phyloP scores from a whole-genome alignment of 2,797 vertebrate species.

The Chromobotia macracanthus region DNA sequence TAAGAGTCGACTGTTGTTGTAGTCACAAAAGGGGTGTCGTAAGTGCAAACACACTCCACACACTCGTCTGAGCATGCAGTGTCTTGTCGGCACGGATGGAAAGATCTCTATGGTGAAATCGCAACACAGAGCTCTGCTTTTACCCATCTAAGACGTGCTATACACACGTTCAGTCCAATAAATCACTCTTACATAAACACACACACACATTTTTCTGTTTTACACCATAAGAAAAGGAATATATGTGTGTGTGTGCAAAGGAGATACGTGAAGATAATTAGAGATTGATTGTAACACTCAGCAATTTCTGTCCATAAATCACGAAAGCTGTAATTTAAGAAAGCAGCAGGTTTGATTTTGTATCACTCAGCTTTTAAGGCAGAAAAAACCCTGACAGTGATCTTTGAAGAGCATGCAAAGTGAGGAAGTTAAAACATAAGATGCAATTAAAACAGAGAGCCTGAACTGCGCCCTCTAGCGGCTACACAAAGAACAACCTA shows the following conservation, averaged over 20 bases:
- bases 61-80: too few relatives aligned
- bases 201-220: background rate
- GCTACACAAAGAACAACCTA: background rate
- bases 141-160: too few relatives aligned
- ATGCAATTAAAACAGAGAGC: background rate
- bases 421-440: background rate
- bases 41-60: too few relatives aligned
- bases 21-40: too few relatives aligned
- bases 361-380: background rate
- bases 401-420: background rate
- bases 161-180: conserved; percentile 2
- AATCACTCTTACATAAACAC: conserved; percentile 46
- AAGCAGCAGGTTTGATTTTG: conserved; percentile 1
- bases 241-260: too few relatives aligned
- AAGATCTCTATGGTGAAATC: background rate
- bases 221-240: background rate
- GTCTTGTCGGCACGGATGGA: too few relatives aligned
- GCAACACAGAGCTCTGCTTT: background rate
- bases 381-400: background rate
- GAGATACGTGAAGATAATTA: too few relatives aligned
- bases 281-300: too few relatives aligned
- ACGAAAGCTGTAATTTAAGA: too few relatives aligned
- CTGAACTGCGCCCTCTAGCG: conserved; percentile 24
- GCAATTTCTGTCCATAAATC: too few relatives aligned
- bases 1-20: too few relatives aligned